These are phyloP conservation scores for Achlya flavicornis DNA, from an alignment of 2,888 invertebrate genomes.

Conservation along the genomic window DNA sequence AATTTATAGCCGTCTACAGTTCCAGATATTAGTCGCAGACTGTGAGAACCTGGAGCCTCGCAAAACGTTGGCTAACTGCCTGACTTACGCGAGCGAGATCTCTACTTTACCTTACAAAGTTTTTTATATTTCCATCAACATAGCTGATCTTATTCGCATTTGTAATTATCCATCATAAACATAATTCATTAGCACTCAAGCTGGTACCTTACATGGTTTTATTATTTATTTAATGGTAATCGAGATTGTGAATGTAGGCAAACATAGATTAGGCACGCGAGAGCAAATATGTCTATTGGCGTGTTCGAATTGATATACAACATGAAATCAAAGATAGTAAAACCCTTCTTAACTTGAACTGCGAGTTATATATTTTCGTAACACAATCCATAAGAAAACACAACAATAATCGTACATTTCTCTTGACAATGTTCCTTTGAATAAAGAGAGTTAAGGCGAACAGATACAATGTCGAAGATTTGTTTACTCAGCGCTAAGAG, in stretches of 20 bases:
- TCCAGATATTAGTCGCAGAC: conserved; percentile 41
- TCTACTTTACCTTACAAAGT: not conserved
- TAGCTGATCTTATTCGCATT: not conserved
- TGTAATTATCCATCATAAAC: not conserved
- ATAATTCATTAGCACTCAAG: conserved; percentile 15
- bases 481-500: conserved; percentile 75
- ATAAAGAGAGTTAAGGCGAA: conserved; percentile 79
- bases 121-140: not conserved
- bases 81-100: conserved; percentile 15
- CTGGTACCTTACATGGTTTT: conserved; percentile 25
- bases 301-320: conserved; percentile 76
- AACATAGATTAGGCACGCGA: conserved; percentile 60
- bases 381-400: conserved; percentile 79
- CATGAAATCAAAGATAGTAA: conserved; percentile 67
- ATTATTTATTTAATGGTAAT: conserved; percentile 40
- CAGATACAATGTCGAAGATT: conserved; percentile 81
- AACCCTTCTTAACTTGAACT: conserved; percentile 66
- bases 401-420: conserved; percentile 81
- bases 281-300: conserved; percentile 71
- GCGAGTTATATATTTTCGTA: conserved; percentile 78
- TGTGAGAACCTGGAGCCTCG: conserved; percentile 53
- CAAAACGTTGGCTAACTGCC: conserved; percentile 17
- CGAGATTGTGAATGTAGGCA: conserved; percentile 58
- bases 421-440: conserved; percentile 82
- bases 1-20: conserved; percentile 62